Conservation (phyloP, 2,797 vertebrate species). For the Sebastes umbrosus region DNA sequence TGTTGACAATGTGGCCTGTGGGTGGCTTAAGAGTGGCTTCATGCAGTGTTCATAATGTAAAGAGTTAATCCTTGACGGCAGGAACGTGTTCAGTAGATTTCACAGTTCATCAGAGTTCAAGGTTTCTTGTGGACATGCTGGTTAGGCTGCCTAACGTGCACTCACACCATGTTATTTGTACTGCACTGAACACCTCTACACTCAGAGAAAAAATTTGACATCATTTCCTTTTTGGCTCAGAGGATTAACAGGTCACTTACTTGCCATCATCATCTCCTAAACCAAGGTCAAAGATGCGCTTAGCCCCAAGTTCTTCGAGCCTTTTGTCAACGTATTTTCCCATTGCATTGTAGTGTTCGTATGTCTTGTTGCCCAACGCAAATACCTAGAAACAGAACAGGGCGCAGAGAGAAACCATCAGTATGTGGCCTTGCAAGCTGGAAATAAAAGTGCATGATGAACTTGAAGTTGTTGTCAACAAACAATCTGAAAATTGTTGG, state of each 20-base stretch:
- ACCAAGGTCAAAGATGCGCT: conserved; percentile 94
- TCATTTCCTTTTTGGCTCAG: neutral
- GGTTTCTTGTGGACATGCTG: neutral
- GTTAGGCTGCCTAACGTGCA: neutral
- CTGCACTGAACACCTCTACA: neutral
- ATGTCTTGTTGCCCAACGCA: conserved; percentile 97
- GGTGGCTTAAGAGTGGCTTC: neutral
- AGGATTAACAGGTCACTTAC: conserved; percentile 81
- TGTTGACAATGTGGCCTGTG: neutral
- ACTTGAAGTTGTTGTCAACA: neutral
- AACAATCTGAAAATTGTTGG: neutral
- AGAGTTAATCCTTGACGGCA: neutral
- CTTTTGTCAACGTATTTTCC: conserved; percentile 95
- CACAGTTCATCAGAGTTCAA: neutral
- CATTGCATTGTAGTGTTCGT: conserved; percentile 98
- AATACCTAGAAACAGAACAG: conserved; percentile 86
- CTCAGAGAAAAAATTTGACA: neutral
- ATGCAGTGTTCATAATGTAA: neutral
- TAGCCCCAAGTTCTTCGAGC: conserved; percentile 91
- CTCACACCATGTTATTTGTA: neutral
- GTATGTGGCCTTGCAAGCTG: too few relatives aligned
- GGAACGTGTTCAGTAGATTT: neutral
- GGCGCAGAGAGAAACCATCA: neutral
- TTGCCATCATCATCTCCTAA: conserved; percentile 95
- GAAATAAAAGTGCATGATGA: neutral